These are phyloP conservation scores for Iguana delicatissima DNA, from an alignment of 2,797 vertebrate species.

Conservation along the genomic window DNA sequence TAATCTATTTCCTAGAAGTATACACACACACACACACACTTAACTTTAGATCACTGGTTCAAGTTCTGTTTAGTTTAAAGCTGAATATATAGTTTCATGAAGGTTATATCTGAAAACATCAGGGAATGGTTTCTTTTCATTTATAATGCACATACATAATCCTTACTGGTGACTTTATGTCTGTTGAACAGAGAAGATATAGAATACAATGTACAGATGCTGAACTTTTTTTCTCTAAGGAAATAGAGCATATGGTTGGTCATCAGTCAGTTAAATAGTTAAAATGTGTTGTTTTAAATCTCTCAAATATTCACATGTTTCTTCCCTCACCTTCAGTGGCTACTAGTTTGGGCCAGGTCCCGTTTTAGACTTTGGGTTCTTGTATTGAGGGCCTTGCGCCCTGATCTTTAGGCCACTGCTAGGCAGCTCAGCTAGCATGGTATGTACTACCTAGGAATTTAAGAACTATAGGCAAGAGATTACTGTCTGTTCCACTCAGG, in stretches of 20 bases:
- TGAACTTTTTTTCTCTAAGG: constrained; percentile 53
- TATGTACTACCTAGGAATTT: too few relatives aligned
- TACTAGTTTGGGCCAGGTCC: too few relatives aligned
- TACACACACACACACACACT: not conserved
- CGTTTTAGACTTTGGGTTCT: too few relatives aligned
- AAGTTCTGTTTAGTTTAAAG: constrained; percentile 42
- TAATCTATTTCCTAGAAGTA: constrained; percentile 34
- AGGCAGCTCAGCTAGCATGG: too few relatives aligned
- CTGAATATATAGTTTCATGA: constrained; percentile 58
- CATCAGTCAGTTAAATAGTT: not conserved
- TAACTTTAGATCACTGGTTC: constrained; percentile 58
- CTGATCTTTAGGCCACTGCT: too few relatives aligned
- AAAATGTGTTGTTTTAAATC: too few relatives aligned
- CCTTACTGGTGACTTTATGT: constrained; percentile 50
- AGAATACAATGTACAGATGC: constrained; percentile 37
- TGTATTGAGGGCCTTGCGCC: too few relatives aligned
- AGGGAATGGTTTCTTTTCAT: constrained; percentile 56
- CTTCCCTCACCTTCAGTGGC: too few relatives aligned
- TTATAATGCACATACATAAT: constrained; percentile 64
- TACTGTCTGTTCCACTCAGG: too few relatives aligned
- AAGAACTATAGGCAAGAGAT: too few relatives aligned
- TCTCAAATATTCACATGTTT: too few relatives aligned
- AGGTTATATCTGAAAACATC: not conserved
- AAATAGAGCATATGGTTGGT: not conserved
- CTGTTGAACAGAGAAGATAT: constrained; percentile 44